Evolutionary conservation across 1,140 invertebrate species (phyloP).

Genomic region (Charaxes varanes): DNA sequence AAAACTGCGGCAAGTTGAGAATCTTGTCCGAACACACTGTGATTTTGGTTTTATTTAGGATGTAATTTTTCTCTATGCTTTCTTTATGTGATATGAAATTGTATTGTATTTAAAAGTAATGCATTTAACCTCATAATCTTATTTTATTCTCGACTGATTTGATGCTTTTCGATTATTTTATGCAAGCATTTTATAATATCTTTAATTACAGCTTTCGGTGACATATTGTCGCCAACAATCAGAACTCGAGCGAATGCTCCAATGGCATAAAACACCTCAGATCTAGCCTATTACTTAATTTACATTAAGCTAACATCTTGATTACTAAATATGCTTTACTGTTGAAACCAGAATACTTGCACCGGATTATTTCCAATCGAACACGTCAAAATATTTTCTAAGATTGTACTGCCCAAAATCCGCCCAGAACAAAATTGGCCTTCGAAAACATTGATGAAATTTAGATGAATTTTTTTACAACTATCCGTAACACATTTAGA

Average conservation of each 20-base stretch:
- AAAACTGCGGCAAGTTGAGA: conserved; percentile 51
- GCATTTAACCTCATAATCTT: conserved; percentile 43
- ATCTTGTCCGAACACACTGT: conserved; percentile 62
- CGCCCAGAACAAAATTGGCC: conserved; percentile 5
- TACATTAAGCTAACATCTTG: conserved; percentile 22
- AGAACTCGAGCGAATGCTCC: conserved; percentile 12
- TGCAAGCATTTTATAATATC: conserved; percentile 24
- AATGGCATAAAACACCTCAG: conserved; percentile 19
- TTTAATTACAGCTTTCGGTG: conserved; percentile 17
- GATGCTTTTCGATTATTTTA: conserved; percentile 40
- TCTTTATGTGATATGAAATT: conserved; percentile 63
- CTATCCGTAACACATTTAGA: background rate
- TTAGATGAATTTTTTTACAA: conserved; percentile 2
- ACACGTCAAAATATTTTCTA: background rate
- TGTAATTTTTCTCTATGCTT: conserved; percentile 62
- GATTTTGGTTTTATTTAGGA: conserved; percentile 71
- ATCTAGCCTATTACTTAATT: conserved; percentile 22
- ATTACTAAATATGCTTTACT: conserved; percentile 11
- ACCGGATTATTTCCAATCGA: background rate
- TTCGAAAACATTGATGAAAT: background rate
- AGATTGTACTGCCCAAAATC: conserved; percentile 1
- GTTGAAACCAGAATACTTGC: conserved; percentile 13
- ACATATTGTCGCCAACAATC: conserved; percentile 9
- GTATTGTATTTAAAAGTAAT: conserved; percentile 48
- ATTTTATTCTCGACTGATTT: conserved; percentile 52